Evolutionary conservation across 2,797 vertebrate genomes (phyloP).

Genomic region (Sylvilagus floridanus): DNA sequence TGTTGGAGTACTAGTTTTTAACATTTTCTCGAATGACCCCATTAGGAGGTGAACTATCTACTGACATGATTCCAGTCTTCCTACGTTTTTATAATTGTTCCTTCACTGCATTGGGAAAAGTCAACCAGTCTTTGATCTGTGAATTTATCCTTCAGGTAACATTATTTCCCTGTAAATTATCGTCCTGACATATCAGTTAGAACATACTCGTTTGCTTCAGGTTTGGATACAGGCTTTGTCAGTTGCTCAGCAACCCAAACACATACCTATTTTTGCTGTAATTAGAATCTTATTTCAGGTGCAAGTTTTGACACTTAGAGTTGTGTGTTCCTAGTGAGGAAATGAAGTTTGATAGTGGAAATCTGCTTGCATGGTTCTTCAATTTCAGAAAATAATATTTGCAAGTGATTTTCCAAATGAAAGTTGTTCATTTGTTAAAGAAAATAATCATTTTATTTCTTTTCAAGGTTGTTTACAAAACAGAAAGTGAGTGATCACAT

Average conservation of each 20-base stretch:
- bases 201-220: conserved; percentile 36
- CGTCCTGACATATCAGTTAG: conserved; percentile 50
- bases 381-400: conserved; percentile 48
- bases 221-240: conserved; percentile 38
- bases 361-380: neutral
- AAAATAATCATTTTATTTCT: conserved; percentile 29
- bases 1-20: too few relatives aligned
- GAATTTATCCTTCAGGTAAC: conserved; percentile 49
- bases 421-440: conserved; percentile 15
- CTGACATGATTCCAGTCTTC: neutral
- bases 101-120: neutral
- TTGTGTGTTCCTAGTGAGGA: conserved; percentile 26
- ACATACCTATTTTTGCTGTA: conserved; percentile 59
- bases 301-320: conserved; percentile 20
- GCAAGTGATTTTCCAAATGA: conserved; percentile 31
- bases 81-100: conserved; percentile 19
- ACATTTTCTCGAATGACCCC: neutral
- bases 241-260: conserved; percentile 62
- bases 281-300: conserved; percentile 35
- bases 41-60: neutral
- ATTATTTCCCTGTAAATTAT: conserved; percentile 49
- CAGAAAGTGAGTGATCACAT: conserved; percentile 54
- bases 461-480: conserved; percentile 29
- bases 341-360: conserved; percentile 4
- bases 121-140: neutral